Percentiles rank a stretch among this genome's conserved stretches.
Conservation (phyloP, 2,113 vertebrate genomes). For the Ptychochromis oligacanthus region DNA sequence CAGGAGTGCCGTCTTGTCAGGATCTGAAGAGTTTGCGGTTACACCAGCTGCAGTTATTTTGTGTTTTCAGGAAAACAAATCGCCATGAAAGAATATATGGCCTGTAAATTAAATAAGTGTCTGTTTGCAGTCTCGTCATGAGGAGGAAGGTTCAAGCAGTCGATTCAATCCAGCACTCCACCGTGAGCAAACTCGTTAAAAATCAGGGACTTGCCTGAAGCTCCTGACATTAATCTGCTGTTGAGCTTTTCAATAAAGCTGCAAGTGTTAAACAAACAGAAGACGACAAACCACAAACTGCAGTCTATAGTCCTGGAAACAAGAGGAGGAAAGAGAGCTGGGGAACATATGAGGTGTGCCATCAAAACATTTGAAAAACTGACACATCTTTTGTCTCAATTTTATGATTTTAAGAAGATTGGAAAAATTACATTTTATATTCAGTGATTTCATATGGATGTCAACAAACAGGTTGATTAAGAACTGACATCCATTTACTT, state of each 20-base stretch:
- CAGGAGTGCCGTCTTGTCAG: neutral
- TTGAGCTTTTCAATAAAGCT: neutral
- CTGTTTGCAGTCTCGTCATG: neutral
- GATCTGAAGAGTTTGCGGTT: neutral
- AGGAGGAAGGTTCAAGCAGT: neutral
- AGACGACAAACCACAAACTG: neutral
- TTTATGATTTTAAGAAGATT: neutral
- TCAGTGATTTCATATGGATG: no score
- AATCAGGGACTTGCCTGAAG: neutral
- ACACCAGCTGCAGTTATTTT: neutral
- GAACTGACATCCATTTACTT: neutral
- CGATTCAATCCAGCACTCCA: no score
- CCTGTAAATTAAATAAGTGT: neutral
- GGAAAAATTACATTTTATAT: neutral
- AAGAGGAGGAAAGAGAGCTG: rapidly evolving
- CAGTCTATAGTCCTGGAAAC: neutral
- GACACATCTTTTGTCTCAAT: neutral
- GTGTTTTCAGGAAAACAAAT: neutral
- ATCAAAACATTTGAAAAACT: neutral
- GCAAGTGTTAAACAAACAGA: neutral
- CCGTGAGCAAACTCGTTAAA: neutral
- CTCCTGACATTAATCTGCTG: neutral
- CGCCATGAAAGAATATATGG: neutral
- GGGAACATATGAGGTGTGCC: no score
- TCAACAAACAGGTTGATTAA: no score